Base-by-base conservation (phyloP, 2,113 vertebrate genomes). In the Rhinolophus sinicus region DNA sequence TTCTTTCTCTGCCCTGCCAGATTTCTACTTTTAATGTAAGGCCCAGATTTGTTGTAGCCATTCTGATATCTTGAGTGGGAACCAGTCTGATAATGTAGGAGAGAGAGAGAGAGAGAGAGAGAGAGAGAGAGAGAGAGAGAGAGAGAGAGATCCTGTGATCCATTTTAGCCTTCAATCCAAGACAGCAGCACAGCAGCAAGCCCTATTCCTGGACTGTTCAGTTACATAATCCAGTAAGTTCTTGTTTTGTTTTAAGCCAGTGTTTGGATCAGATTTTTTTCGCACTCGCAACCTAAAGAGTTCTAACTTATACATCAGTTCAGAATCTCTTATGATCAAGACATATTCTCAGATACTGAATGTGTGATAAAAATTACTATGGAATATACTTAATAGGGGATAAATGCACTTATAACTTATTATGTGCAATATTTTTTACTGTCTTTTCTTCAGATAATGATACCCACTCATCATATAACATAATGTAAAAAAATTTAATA, bases 151-250 rank as follows among this genome's bases (percentile, higher is more conserved):
- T 9, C 2, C 72, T 69, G 16, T 78, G 85, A 76, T 88, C 33
- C 77, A 64, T 80, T 76, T 88, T 82, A 95, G 81, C 69, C 52
- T 80, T 84, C n/a, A 58, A 70, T 58, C 50, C 69, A 84, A 65
- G 35, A 67, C 1, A 92, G 75, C 70, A 44, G 72, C 83, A 50
- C 9, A 82, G 64, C 65, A 72, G 72, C 91, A 84, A 92, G 58
- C 60, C 50, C 62, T 93, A 16, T 75, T 75, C 56, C 69, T 80
- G 88, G 38, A 52, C 81, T 88, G 85, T 58, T 67, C 56, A 65
- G 50, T 97, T 96, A 93, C 54, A 82, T 93, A 85, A 95, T 72
- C 26, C 24, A 90, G 96, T 75, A 92, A 96, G n/a, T 95, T 86
- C 35, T 62, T 69, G 77, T 90, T 96, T 97, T 90, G 67, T 54